Base-by-base conservation (phyloP, 1,140 invertebrate species). In the Leguminivora glycinivorella region DNA sequence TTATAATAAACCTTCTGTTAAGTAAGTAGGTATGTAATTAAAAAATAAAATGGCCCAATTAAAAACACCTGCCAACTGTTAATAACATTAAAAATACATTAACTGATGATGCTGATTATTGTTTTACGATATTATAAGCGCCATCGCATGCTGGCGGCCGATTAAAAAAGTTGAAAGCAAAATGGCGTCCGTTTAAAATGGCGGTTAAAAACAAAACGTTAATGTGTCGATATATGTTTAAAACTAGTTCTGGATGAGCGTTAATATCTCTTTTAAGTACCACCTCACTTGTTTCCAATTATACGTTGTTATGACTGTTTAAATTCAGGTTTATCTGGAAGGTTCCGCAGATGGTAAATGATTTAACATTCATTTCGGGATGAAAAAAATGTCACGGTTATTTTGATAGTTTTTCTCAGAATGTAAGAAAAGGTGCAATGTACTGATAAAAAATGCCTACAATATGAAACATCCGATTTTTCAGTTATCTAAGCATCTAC, bases 181-280 rank as follows among this genome's bases (percentile, higher is more conserved):
- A 58, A 58, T 58, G 56, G 56, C 17, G 26, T 4, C 58, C 40
- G 47, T 19, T 63, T n/a, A 63, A 63, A 63, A 63, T 29, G 58
- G 58, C 58, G 58, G 25, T 63, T n/a, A 26, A 63, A 63, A 63
- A 52, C 47, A 52, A 52, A 52, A 52, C 47, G 47, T 52, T 58
- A 29, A 58, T 31, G 58, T 63, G 58, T 63, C 58, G 58, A 63
- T 52, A 63, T 52, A 52, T 63, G 58, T 26, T 63, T 63, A 63
- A 29, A 63, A 63, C 58, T 63, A 63, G 58, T 63, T 63, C 58
- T 63, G 58, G 24, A 52, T 52, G 25, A 14, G 58, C 58, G 26
- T 63, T 63, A 63, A 63, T 63, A 63, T 63, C 58, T 63, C 25
- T 63, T 29, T 63, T 63, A 63, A 63, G 58, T 63, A 63, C 58